These are phyloP conservation scores for Andricus quercusramuli DNA, from an alignment of 2,888 invertebrate species.

Conservation along the genomic window DNA sequence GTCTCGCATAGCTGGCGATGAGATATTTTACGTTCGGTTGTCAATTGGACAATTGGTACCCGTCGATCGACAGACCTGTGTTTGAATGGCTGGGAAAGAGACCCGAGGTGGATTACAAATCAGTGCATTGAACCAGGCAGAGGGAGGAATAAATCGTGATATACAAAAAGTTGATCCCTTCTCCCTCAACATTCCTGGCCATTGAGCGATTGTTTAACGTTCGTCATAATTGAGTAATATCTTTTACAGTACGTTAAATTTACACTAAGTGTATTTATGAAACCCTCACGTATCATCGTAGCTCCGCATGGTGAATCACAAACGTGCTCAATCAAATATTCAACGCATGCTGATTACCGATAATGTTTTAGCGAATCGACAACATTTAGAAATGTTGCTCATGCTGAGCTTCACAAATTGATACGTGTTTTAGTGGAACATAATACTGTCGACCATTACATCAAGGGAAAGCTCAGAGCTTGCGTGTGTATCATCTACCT, in stretches of 20 bases:
- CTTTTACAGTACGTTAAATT: background rate
- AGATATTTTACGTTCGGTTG: background rate
- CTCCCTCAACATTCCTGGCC: background rate
- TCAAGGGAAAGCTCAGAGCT: background rate
- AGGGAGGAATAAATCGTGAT: background rate
- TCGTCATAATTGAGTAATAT: background rate
- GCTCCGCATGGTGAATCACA: constrained; percentile 42
- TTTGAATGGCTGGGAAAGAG: background rate
- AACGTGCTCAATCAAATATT: constrained; percentile 66
- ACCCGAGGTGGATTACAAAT: constrained; percentile 50
- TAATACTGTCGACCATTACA: background rate
- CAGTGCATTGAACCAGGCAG: background rate
- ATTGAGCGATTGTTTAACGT: background rate
- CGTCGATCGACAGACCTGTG: background rate
- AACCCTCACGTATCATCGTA: background rate
- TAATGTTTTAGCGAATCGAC: constrained; percentile 60
- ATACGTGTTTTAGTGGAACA: background rate
- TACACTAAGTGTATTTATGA: background rate
- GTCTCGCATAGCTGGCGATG: constrained; percentile 2
- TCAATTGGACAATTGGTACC: constrained; percentile 8
- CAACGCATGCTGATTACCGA: constrained; percentile 70
- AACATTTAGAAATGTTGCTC: constrained; percentile 44
- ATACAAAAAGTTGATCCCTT: background rate
- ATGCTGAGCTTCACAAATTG: background rate
- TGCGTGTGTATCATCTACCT: background rate